Conservation (phyloP, 92 coral and sea anemone species). For the Epizoanthus ramosus region DNA sequence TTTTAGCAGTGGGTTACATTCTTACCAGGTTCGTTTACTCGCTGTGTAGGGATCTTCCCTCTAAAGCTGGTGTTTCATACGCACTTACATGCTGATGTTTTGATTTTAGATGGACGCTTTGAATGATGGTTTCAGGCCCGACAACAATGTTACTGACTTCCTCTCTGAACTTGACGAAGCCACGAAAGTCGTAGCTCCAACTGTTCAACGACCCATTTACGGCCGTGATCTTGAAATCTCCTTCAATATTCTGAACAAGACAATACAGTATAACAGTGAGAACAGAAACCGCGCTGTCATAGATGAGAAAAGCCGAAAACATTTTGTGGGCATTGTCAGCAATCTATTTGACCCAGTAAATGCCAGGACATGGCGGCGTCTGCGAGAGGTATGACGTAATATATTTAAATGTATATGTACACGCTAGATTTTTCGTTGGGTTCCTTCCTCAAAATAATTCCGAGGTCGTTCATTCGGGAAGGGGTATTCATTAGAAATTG, state of each 20-base stretch:
- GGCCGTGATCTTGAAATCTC: slow-evolving; percentile 37
- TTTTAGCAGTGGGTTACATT: no score
- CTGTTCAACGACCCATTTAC: slow-evolving; percentile 12
- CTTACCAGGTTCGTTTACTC: no score
- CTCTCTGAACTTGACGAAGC: slow-evolving; percentile 24
- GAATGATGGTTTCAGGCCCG: slow-evolving; percentile 28
- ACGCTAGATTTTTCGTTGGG: no score
- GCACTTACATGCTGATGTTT: background rate
- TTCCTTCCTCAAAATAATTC: no score
- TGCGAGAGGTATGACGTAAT: slow-evolving; percentile 16
- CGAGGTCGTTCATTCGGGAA: no score
- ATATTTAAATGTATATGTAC: no score
- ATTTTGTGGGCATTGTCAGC: slow-evolving; percentile 27
- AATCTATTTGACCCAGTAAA: slow-evolving; percentile 29
- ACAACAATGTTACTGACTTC: slow-evolving; percentile 6
- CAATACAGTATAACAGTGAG: slow-evolving; percentile 3
- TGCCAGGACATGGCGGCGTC: slow-evolving; percentile 27
- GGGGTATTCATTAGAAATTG: no score
- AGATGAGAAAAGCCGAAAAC: background rate
- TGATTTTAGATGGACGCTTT: slow-evolving; percentile 20
- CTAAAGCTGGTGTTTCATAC: no score
- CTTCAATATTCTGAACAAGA: slow-evolving; percentile 1
- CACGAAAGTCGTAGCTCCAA: background rate
- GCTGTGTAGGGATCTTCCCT: no score
- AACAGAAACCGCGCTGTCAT: slow-evolving; percentile 1